Evolutionary conservation across 2,113 vertebrate genomes (phyloP).

Genomic region (Scopus umbretta): DNA sequence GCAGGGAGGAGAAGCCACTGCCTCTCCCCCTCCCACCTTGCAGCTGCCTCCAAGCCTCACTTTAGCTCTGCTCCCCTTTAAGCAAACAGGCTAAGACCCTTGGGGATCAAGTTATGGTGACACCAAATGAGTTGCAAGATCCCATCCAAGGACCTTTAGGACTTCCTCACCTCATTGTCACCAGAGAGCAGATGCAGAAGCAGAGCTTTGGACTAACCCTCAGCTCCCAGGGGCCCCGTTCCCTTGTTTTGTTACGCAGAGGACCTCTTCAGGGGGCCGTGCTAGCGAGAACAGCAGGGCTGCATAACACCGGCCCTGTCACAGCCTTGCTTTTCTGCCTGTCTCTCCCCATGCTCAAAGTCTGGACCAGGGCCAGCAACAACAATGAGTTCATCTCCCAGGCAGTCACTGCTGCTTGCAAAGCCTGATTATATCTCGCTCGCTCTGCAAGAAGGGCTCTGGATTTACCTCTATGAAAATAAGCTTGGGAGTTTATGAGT

Average conservation of each 20-base stretch:
- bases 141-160: background rate
- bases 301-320: background rate
- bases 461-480: slow-evolving; percentile 16
- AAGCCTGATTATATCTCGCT: slow-evolving; percentile 45
- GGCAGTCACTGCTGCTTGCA: slow-evolving; percentile 35
- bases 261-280: background rate
- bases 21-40: background rate
- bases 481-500: slow-evolving; percentile 24
- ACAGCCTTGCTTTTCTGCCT: background rate
- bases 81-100: background rate
- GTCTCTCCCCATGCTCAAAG: background rate
- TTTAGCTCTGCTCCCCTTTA: background rate
- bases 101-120: background rate
- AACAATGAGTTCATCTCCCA: slow-evolving; percentile 62
- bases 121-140: background rate
- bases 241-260: background rate
- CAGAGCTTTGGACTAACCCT: background rate
- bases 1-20: background rate
- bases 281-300: background rate
- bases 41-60: background rate
- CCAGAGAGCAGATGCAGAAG: background rate
- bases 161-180: background rate
- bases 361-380: slow-evolving; percentile 62
- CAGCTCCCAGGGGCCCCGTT: background rate
- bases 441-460: slow-evolving; percentile 24